Evolutionary conservation across 2,797 vertebrate species (phyloP).

Genomic region (Smutsia temminckii): DNA sequence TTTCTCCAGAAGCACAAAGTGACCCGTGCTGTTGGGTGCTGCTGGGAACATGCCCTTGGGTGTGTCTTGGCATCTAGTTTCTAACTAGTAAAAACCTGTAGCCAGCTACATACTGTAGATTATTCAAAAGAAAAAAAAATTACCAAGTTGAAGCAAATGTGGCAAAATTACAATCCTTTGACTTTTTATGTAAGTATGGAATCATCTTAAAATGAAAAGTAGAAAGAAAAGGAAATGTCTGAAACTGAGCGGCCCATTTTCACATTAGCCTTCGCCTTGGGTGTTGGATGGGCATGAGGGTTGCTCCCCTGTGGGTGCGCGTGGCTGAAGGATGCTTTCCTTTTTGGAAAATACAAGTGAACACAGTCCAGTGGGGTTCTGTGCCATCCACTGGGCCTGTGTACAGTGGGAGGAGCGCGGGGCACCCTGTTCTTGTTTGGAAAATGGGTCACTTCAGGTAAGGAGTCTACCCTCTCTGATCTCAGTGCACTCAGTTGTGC

Average conservation of each 20-base stretch:
- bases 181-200: not conserved
- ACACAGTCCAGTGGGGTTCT: too few species aligned
- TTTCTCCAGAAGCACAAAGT: not conserved
- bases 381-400: rapidly evolving
- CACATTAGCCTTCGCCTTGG: not conserved
- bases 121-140: not conserved
- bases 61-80: not conserved
- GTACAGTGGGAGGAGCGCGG: not conserved
- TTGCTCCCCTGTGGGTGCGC: not conserved
- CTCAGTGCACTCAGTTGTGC: not conserved
- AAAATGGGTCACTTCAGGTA: not conserved
- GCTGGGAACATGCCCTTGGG: not conserved
- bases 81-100: not conserved
- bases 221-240: not conserved
- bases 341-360: not conserved
- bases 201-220: not conserved
- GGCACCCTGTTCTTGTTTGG: not conserved
- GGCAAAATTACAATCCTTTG: not conserved
- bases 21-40: not conserved
- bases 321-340: not conserved
- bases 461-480: not conserved
- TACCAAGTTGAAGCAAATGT: not conserved
- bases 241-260: not conserved
- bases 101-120: not conserved
- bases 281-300: not conserved